A percentile compares a stretch with the other conserved stretches of the same genome.
These are phyloP conservation scores for Cnemophilus loriae DNA, from an alignment of 2,113 vertebrate species.

Conservation along the genomic window DNA sequence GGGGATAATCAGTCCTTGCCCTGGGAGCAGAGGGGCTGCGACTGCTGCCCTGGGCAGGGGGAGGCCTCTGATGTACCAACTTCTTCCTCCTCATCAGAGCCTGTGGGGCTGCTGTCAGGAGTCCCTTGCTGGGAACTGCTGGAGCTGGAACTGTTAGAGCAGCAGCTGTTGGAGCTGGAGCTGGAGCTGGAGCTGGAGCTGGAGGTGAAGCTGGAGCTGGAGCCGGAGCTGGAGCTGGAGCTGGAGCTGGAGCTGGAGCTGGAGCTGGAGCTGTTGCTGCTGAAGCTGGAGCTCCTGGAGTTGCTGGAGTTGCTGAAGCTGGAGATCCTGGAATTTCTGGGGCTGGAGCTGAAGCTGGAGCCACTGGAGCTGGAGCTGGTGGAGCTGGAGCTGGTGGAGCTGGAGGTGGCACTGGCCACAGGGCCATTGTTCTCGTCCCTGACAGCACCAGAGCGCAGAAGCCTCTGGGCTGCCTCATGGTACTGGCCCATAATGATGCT, in stretches of 20 bases:
- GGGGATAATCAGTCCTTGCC: background rate
- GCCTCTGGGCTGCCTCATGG: background rate
- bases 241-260: background rate
- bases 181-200: background rate
- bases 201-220: background rate
- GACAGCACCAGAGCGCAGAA: background rate
- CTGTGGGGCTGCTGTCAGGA: background rate
- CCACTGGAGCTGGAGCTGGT: background rate
- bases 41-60: background rate
- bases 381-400: background rate
- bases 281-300: background rate
- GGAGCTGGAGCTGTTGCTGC: background rate
- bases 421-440: background rate
- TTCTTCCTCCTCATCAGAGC: background rate
- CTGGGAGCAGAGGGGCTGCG: background rate
- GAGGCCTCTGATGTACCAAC: background rate
- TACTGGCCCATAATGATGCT: background rate
- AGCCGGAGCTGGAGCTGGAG: background rate
- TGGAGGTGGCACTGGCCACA: background rate
- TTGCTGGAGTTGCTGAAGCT: background rate
- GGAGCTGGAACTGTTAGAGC: background rate
- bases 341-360: background rate
- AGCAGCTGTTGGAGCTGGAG: background rate
- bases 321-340: background rate
- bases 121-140: background rate